Conservation (phyloP, 2,113 vertebrate genomes). For the Cnemophilus loriae region DNA sequence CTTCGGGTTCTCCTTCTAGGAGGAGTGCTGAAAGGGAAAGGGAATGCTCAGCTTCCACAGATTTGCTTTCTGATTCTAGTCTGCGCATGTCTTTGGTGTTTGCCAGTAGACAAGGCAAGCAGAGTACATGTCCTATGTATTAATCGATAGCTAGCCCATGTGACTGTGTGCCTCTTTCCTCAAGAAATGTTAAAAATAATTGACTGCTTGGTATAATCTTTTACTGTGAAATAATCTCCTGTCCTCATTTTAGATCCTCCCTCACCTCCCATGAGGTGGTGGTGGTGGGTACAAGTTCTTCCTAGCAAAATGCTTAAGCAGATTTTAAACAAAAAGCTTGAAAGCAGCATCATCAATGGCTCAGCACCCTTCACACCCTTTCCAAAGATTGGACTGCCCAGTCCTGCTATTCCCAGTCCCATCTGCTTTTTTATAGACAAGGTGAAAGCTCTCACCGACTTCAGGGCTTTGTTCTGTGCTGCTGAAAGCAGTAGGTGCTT, state of each 20-base stretch:
- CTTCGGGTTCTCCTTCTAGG: not conserved
- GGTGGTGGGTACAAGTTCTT: not conserved
- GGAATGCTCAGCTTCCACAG: not conserved
- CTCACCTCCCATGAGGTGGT: not conserved
- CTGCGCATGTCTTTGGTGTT: not conserved
- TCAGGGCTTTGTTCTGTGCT: not conserved
- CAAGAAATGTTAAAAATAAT: not conserved
- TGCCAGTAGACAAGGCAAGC: not conserved
- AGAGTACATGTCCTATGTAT: not conserved
- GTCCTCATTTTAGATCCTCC: not conserved
- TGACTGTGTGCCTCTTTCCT: not conserved
- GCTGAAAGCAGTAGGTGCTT: not conserved
- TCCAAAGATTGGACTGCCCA: not conserved
- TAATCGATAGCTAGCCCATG: accelerated
- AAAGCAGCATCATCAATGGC: not conserved
- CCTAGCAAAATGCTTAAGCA: not conserved
- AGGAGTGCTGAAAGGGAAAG: not conserved
- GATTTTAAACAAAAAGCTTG: not conserved
- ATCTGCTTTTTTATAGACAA: not conserved
- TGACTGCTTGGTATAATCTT: not conserved
- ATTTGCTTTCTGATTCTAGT: not conserved
- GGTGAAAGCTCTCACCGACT: not conserved
- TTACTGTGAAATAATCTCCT: not conserved
- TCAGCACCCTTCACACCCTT: not conserved
- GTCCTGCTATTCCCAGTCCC: not conserved